Base-by-base conservation (phyloP, 2,888 invertebrate species). In the Ormyrus thymus region DNA sequence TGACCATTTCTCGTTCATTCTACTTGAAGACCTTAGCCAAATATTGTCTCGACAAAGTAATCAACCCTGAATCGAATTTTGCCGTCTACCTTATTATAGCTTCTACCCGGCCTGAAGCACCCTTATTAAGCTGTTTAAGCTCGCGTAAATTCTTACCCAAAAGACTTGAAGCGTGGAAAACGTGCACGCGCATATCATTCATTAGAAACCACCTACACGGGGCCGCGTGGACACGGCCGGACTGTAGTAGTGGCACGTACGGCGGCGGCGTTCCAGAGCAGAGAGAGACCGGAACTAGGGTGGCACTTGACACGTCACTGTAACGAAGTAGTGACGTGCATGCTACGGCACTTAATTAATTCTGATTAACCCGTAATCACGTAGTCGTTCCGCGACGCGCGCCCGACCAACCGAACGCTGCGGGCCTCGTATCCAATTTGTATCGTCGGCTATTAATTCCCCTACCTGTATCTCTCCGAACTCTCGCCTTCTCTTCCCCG, bases 351-450 rank as follows among this genome's bases (percentile, higher is more conserved):
- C 87, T 89, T 89, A 88, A 89, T 89, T 89, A 89, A 89, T 89
- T 89, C 89, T 89, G 89, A 89, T 89, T 89, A 89, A 89, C 89
- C 86, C 88, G 85, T 89, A 89, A 89, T 89, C 89, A 89, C 89
- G 87, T 89, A 89, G 87, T 88, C 86, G 86, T 87, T 88, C 84
- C 84, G 84, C 84, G 85, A 83, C 81, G 15, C 61, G 10, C 3
- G 62, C 61, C 13, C 13, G 9, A n/a, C 53, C 45, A 10, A 29
- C 29, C 55, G n/a, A 53, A 11, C 15, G 84, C 85, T 86, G 80
- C 80, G 84, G 85, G 83, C 83, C 84, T 86, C 85, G 84, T 85
- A 85, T 87, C 85, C 87, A 88, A 89, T 89, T 88, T 89, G 86
- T 86, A 87, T 86, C 88, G 86, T 85, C 83, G 86, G 86, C 87